Percentiles rank a stretch among this genome's conserved stretches.
Conservation (phyloP, 2,113 vertebrate species). For the Neolamprologus devosi region DNA sequence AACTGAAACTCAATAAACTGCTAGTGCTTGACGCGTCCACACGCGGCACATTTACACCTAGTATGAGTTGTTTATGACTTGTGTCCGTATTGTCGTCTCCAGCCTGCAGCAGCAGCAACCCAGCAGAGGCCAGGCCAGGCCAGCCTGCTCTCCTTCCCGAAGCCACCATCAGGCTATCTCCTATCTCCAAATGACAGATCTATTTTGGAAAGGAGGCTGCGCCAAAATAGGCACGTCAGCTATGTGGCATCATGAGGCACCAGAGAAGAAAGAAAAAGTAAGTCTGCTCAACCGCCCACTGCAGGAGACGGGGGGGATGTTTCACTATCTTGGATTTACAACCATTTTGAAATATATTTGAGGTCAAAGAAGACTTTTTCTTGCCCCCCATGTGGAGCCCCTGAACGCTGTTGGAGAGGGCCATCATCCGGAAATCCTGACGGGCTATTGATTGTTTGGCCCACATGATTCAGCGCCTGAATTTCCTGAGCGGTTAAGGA, state of each 20-base stretch:
- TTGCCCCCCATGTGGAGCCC: not conserved
- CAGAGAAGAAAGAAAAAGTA: conserved; percentile 59
- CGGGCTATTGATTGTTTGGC: not conserved
- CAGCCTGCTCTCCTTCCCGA: not conserved
- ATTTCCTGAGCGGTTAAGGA: conserved; percentile 42
- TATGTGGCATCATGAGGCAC: conserved; percentile 65
- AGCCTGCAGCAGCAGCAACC: not conserved
- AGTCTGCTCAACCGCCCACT: conserved; percentile 50
- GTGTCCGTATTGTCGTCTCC: not conserved
- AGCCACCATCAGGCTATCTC: conserved; percentile 47
- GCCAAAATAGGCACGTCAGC: conserved; percentile 69
- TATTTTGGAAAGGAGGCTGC: conserved; percentile 85
- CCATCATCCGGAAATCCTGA: not conserved
- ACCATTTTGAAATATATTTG: conserved; percentile 46
- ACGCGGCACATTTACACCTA: not conserved
- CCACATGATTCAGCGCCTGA: conserved; percentile 16
- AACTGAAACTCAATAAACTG: not conserved
- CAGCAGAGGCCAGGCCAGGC: not conserved
- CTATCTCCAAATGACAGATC: conserved; percentile 76
- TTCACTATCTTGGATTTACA: conserved; percentile 61
- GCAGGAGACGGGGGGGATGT: conserved; percentile 59
- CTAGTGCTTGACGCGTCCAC: not conserved
- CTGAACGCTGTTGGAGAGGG: not conserved
- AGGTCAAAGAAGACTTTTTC: conserved; percentile 25
- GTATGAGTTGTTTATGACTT: not conserved